Base-by-base conservation (phyloP, 2,888 invertebrate species). In the Mesorhabditis sp. region DNA sequence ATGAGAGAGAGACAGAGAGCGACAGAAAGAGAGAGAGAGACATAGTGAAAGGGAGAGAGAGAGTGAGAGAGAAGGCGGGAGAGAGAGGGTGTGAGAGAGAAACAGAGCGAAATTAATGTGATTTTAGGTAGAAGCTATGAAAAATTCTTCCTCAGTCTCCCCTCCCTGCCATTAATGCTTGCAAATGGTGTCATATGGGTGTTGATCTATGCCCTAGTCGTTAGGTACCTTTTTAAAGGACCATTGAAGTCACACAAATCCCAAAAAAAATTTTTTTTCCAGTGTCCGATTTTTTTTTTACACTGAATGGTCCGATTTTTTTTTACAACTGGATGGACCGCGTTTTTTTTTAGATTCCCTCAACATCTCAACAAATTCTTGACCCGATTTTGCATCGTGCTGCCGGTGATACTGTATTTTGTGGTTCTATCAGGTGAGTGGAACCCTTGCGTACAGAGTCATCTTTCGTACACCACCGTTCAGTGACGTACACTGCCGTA, bases 121-220 rank as follows among this genome's bases (percentile, higher is more conserved):
- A 13, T 2, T 50, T 15, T 15, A 43, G 13, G 28, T 65, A 6
- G 50, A 43, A 15, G 13, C 4, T 44, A 73, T 2, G 73, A 73
- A 4, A 44, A 61, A 5, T 79, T 77, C 70, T 69, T 70, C 43
- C 71, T 76, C 45, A 64, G 71, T 4, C 10, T 77, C 10, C 77
- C 77, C 2, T 72, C 74, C 3, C 58, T 79, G 41, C 67, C 73
- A 13, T 70, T 79, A 0, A 44, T 75, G 5, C 6, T 69, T 0
- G 70, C 70, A 3, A 76, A 77, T 42, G 58, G 67, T 15, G 7
- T 74, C n/a, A 74, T 75, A 7, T 79, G 79, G 79, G 61, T 65
- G 2, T 28, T 71, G 0, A 74, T 79, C 13, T 72, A 67, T 42
- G 41, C 70, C n/a, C 41, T 70, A 41, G 10, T 76, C 4, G 50